These are phyloP conservation scores for Megalops cyprinoides DNA, from an alignment of 2,797 vertebrate genomes.

Conservation along the genomic window DNA sequence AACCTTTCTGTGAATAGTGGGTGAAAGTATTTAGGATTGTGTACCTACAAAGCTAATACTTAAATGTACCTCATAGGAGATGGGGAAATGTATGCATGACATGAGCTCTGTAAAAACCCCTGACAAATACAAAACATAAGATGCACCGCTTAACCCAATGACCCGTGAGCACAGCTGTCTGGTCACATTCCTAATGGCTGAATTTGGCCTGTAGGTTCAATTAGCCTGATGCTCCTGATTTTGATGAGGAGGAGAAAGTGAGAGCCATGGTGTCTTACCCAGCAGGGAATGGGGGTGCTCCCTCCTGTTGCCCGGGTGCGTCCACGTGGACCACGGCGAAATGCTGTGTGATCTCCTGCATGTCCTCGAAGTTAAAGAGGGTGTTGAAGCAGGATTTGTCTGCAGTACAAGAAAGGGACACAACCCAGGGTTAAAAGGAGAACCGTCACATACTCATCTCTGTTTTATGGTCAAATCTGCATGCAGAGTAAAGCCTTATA, in stretches of 20 bases:
- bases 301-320: conserved; percentile 93
- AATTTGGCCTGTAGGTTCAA: not conserved
- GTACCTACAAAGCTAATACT: no score
- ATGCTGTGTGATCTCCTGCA: conserved; percentile 94
- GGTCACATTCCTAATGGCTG: not conserved
- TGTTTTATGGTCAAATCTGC: not conserved
- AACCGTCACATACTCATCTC: not conserved
- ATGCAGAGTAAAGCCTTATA: not conserved
- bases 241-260: not conserved
- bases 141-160: not conserved
- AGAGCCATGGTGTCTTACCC: conserved; percentile 69
- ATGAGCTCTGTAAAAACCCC: no score
- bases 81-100: not conserved
- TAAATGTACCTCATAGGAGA: no score
- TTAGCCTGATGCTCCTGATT: not conserved
- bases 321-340: conserved; percentile 93
- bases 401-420: conserved; percentile 51
- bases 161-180: not conserved
- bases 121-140: not conserved
- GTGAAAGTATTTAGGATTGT: no score
- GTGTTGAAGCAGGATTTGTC: conserved; percentile 97
- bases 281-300: conserved; percentile 84
- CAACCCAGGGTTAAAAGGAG: not conserved
- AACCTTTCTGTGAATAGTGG: not conserved
- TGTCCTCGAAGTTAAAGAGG: conserved; percentile 96